Evolutionary conservation across 2,797 vertebrate species (phyloP).

Genomic region (Clarias platycephalus): DNA sequence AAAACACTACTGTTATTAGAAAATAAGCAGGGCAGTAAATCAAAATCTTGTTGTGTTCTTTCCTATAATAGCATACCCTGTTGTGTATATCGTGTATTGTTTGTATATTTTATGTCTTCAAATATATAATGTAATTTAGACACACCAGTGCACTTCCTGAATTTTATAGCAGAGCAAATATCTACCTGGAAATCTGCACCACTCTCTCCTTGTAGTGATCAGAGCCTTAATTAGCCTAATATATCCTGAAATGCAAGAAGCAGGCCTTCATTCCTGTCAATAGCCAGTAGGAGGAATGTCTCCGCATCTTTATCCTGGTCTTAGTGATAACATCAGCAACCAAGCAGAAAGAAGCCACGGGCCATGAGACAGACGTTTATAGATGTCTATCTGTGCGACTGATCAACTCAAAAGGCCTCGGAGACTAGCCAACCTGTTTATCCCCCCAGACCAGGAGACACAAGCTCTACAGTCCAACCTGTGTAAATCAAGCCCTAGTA

Average conservation of each 20-base stretch:
- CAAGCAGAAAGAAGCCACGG: slow-evolving; percentile 63
- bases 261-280: slow-evolving; percentile 41
- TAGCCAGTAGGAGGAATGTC: slow-evolving; percentile 69
- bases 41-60: not conserved
- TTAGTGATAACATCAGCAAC: slow-evolving; percentile 80
- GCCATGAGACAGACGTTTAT: slow-evolving; percentile 73
- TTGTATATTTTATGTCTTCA: not conserved
- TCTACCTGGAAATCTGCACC: slow-evolving; percentile 38
- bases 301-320: slow-evolving; percentile 62
- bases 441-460: slow-evolving; percentile 53
- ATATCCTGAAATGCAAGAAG: slow-evolving; percentile 36
- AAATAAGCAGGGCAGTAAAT: not conserved
- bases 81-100: not conserved
- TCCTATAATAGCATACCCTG: not conserved
- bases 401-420: slow-evolving; percentile 68
- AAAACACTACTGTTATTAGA: not conserved
- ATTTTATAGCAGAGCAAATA: slow-evolving; percentile 28
- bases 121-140: not conserved
- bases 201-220: slow-evolving; percentile 43
- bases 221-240: slow-evolving; percentile 47
- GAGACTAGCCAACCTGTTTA: slow-evolving; percentile 48
- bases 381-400: slow-evolving; percentile 70
- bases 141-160: not conserved
- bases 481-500: slow-evolving; percentile 56
- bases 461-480: slow-evolving; percentile 45